phyloP scores from a whole-genome alignment of 2,888 invertebrate species.

The Drepana falcataria region DNA sequence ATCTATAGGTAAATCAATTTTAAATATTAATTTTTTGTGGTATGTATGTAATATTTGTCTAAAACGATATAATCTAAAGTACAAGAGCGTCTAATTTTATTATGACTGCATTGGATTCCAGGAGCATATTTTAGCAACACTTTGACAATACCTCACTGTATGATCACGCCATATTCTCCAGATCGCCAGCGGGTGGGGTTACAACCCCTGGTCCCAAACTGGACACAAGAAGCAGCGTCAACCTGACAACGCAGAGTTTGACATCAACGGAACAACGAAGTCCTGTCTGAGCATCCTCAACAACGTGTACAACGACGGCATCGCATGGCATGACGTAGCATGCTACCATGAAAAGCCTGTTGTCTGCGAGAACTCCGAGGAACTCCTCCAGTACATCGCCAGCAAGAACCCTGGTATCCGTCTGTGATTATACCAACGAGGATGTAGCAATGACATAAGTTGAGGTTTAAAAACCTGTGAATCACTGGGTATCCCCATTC shows the following conservation, averaged over 20 bases:
- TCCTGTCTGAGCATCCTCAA: slow-evolving; percentile 92
- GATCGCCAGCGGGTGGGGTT: slow-evolving; percentile 84
- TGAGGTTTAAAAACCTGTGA: background rate
- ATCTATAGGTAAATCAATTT: no score
- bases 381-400: slow-evolving; percentile 90
- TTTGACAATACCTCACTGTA: background rate
- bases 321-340: slow-evolving; percentile 96
- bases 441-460: background rate
- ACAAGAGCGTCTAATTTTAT: no score
- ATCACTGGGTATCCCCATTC: background rate
- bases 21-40: no score
- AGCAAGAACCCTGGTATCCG: slow-evolving; percentile 90
- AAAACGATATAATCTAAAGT: no score
- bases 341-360: slow-evolving; percentile 96
- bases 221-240: slow-evolving; percentile 93
- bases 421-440: slow-evolving; percentile 76
- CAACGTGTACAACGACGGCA: slow-evolving; percentile 95
- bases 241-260: slow-evolving; percentile 94
- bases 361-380: slow-evolving; percentile 94
- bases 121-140: no score
- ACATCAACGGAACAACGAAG: slow-evolving; percentile 92
- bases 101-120: no score
- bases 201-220: slow-evolving; percentile 94
- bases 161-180: slow-evolving; percentile 31
- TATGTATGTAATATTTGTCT: no score